These are phyloP conservation scores for Enteromius viviparus DNA, from an alignment of 2,797 vertebrate species.

Conservation along the genomic window DNA sequence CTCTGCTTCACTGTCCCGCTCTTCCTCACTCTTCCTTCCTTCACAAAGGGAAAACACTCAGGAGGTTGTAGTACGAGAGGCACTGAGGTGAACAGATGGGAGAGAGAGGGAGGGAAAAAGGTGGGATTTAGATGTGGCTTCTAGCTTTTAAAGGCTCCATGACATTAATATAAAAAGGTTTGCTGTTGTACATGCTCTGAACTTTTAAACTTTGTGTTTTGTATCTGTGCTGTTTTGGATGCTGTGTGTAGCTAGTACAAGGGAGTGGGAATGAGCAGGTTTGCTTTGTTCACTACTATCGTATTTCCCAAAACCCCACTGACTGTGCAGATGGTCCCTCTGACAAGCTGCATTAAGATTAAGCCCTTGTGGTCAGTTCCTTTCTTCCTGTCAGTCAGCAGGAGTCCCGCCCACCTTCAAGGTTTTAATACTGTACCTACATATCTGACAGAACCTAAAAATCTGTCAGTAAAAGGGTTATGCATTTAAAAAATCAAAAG, in stretches of 20 bases:
- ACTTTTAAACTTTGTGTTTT: not conserved
- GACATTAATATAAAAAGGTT: not conserved
- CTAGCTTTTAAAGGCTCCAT: not conserved
- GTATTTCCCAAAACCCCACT: conserved; percentile 41
- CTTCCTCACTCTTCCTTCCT: not conserved
- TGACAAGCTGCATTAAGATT: conserved; percentile 51
- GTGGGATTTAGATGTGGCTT: not conserved
- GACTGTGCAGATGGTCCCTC: conserved; percentile 56
- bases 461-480: not conserved
- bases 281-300: conserved; percentile 8
- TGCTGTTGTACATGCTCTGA: not conserved
- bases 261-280: conserved; percentile 2
- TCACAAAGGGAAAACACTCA: not conserved
- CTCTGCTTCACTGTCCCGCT: not conserved
- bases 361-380: conserved; percentile 44
- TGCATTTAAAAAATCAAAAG: not conserved
- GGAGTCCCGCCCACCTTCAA: conserved; percentile 56
- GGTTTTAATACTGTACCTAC: conserved; percentile 33
- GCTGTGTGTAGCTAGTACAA: not conserved
- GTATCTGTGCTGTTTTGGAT: not conserved
- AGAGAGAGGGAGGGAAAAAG: not conserved
- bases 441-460: not conserved
- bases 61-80: not conserved
- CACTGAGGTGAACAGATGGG: not conserved
- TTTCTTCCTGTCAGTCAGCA: conserved; percentile 38